Evolutionary conservation across 53 echinoderm and acorn worm genomes (phyloP).

Genomic region (Paracentrotus lividus): DNA sequence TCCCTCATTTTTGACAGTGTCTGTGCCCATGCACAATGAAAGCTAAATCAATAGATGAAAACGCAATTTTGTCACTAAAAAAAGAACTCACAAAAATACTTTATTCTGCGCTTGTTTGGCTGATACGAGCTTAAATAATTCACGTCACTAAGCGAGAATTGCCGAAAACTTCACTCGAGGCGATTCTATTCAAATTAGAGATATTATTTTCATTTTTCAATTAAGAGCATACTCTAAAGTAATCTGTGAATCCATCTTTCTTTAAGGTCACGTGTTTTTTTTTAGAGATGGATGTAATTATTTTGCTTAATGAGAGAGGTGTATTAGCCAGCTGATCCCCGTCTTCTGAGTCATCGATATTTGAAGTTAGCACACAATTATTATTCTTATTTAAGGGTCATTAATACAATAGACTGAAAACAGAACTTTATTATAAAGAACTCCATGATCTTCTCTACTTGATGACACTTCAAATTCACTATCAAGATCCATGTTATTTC

Average conservation of each 20-base stretch:
- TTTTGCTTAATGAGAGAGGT: neutral
- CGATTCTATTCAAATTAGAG: neutral
- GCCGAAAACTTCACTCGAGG: neutral
- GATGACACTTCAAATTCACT: no score
- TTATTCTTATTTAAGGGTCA: neutral
- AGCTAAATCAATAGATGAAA: no score
- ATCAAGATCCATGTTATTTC: no score
- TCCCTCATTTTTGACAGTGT: no score
- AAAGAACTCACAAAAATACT: no score
- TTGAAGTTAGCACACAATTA: neutral
- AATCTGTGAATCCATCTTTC: neutral
- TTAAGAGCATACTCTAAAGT: neutral
- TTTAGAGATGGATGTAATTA: neutral
- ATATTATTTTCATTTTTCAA: slow-evolving; percentile 2
- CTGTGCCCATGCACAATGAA: no score
- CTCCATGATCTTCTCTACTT: no score
- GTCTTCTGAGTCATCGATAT: neutral
- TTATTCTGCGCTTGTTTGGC: no score
- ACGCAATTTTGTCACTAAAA: neutral
- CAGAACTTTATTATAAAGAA: no score
- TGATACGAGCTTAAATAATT: neutral
- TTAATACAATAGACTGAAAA: no score
- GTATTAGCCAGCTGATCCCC: neutral
- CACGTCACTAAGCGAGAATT: neutral
- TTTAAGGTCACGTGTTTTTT: neutral